phyloP scores from a whole-genome alignment of 2,888 invertebrate genomes.

The Dynastes tityus region DNA sequence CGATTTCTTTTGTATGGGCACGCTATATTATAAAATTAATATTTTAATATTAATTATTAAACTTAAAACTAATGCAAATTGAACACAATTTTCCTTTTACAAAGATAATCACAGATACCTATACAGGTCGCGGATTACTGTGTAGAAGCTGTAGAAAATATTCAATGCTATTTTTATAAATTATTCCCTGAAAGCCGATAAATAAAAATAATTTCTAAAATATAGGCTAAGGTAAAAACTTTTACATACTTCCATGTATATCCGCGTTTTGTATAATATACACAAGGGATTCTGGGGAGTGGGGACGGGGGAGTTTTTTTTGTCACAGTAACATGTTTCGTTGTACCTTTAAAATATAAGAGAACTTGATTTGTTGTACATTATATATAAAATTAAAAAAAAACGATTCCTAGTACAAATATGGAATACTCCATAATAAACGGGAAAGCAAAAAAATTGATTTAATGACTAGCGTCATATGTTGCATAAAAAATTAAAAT shows the following conservation, averaged over 20 bases:
- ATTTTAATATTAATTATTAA: slow-evolving; percentile 24
- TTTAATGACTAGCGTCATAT: not conserved
- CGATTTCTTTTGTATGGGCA: too few species aligned
- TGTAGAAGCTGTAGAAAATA: not conserved
- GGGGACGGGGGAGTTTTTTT: not conserved
- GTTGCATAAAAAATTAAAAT: not conserved
- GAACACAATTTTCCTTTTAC: slow-evolving; percentile 37
- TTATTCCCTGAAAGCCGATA: too few species aligned
- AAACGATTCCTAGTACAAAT: not conserved
- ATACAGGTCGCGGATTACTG: slow-evolving; percentile 1
- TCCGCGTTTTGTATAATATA: too few species aligned
- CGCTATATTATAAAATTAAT: slow-evolving; percentile 1
- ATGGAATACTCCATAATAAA: slow-evolving; percentile 4
- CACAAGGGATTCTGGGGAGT: too few species aligned
- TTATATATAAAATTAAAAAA: not conserved
- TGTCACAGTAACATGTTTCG: slow-evolving; percentile 13
- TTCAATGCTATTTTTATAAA: too few species aligned
- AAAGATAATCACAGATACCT: slow-evolving; percentile 42
- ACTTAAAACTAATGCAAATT: slow-evolving; percentile 35
- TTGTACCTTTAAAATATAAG: slow-evolving; percentile 39
- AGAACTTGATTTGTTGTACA: slow-evolving; percentile 38
- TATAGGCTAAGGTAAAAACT: not conserved
- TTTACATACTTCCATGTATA: not conserved
- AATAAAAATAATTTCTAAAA: too few species aligned
- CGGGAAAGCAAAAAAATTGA: not conserved